Percentiles rank a stretch among this genome's conserved stretches.
phyloP scores from a whole-genome alignment of 2,888 invertebrate species.

The Myopa testacea region DNA sequence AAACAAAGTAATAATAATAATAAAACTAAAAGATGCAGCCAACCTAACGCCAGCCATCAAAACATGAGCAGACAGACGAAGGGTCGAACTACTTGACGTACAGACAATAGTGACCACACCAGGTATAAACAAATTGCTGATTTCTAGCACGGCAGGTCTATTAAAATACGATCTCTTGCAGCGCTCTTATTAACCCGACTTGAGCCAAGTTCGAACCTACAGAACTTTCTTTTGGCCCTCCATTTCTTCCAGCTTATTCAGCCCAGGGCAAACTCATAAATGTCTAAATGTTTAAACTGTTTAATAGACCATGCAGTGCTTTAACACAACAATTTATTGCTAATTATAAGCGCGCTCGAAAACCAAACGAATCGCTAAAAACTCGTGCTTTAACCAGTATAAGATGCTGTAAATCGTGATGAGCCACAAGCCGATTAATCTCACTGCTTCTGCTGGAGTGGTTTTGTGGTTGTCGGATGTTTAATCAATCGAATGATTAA shows the following conservation, averaged over 20 bases:
- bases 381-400: conserved; percentile 6
- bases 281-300: too few relatives aligned
- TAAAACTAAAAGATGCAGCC: background rate
- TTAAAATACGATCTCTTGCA: conserved; percentile 34
- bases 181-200: conserved; percentile 13
- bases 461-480: background rate
- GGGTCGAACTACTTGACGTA: background rate
- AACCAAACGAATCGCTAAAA: background rate
- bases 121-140: conserved; percentile 37
- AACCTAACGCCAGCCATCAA: conserved; percentile 31
- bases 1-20: conserved; percentile 7
- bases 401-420: conserved; percentile 6
- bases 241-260: background rate
- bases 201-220: background rate
- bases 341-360: conserved; percentile 53
- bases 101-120: conserved; percentile 6
- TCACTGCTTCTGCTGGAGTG: conserved; percentile 45
- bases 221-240: background rate
- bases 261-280: too few relatives aligned
- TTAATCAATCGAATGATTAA: too few relatives aligned
- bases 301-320: too few relatives aligned
- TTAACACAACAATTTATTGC: conserved; percentile 54
- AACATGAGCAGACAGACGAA: conserved; percentile 3
- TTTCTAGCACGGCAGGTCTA: conserved; percentile 21
- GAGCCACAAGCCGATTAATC: conserved; percentile 28